phyloP scores from a whole-genome alignment of 1,140 invertebrate species.

The Halyomorpha halys region DNA sequence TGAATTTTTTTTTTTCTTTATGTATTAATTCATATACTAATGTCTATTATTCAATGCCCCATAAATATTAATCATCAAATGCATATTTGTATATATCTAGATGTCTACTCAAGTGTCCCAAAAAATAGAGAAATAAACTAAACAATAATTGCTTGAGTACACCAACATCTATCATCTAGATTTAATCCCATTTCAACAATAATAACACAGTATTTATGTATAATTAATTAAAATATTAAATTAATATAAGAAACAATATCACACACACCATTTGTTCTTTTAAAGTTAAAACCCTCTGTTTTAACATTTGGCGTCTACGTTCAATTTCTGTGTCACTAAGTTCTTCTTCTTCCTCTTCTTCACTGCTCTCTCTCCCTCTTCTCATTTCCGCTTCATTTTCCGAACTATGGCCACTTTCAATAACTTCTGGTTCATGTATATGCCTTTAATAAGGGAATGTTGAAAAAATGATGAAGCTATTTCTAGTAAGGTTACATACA shows the following conservation, averaged over 20 bases:
- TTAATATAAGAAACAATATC: neutral
- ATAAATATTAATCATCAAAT: neutral
- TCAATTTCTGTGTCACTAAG: conserved; percentile 77
- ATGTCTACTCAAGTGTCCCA: no score
- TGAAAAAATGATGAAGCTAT: no score
- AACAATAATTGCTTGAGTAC: no score
- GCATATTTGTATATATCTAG: neutral
- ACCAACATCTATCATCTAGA: no score
- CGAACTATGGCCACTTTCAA: conserved; percentile 46
- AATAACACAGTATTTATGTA: no score
- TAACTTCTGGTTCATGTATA: conserved; percentile 59
- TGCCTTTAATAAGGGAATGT: conserved; percentile 35
- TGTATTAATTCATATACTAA: no score
- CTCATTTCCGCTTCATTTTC: conserved; percentile 41
- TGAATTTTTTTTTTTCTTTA: no score
- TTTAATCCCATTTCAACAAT: no score
- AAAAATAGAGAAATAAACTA: no score
- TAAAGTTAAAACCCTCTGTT: conserved; percentile 55
- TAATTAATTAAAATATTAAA: neutral
- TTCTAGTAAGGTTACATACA: no score
- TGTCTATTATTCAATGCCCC: no score
- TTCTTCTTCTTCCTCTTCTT: conserved; percentile 59
- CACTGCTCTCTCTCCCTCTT: conserved; percentile 38
- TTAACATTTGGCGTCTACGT: conserved; percentile 56
- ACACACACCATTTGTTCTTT: conserved; percentile 45